These are phyloP conservation scores for Ptychodera flava DNA, from an alignment of 35 echinoderm and acorn worm genomes.

Conservation along the genomic window DNA sequence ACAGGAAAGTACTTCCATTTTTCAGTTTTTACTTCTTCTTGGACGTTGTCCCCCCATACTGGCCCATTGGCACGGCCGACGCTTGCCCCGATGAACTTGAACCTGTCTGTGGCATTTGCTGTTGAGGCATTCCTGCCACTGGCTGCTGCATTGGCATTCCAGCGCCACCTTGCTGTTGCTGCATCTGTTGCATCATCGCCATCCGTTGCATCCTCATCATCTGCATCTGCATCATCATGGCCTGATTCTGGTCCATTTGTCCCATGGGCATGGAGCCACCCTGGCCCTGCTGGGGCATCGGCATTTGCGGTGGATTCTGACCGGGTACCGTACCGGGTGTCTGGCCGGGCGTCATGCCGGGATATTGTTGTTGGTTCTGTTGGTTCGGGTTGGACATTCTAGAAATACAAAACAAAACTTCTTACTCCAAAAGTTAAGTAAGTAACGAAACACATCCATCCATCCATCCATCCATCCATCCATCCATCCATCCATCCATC, in stretches of 20 bases:
- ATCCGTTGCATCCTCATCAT: too few relatives aligned
- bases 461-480: too few relatives aligned
- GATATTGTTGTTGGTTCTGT: too few relatives aligned
- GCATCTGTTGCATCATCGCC: not conserved
- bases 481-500: too few relatives aligned
- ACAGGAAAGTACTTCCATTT: too few relatives aligned
- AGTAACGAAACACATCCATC: too few relatives aligned
- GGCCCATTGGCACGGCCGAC: not conserved
- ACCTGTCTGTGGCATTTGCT: not conserved
- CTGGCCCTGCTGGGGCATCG: not conserved
- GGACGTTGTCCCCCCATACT: not conserved
- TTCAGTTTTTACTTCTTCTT: not conserved
- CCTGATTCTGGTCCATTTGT: not conserved
- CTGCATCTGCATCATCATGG: not conserved
- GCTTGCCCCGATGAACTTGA: not conserved
- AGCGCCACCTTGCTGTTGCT: not conserved
- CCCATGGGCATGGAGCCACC: not conserved
- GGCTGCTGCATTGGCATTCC: not conserved
- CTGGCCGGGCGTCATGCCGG: too few relatives aligned
- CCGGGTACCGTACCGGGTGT: too few relatives aligned
- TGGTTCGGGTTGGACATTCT: too few relatives aligned
- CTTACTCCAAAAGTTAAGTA: too few relatives aligned
- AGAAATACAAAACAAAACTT: too few relatives aligned
- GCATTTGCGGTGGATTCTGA: too few relatives aligned
- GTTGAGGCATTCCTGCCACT: not conserved